A percentile compares a stretch with the other conserved stretches of the same genome.
Conservation (phyloP, 2,888 invertebrate genomes). For the Catocala fraxini region DNA sequence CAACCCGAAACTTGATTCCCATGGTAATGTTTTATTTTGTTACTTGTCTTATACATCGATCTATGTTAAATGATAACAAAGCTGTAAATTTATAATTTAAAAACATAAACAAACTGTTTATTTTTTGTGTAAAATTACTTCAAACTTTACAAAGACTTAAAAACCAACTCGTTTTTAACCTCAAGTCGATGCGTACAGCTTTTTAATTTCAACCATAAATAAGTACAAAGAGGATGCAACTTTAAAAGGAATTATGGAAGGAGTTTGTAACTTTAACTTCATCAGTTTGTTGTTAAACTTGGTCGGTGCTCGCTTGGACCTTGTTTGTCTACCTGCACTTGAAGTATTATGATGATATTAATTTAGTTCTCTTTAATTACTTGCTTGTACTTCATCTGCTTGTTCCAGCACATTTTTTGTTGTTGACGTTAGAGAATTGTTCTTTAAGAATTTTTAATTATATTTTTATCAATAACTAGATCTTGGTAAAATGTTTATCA, state of each 20-base stretch:
- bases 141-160: not conserved
- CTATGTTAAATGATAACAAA: too few species aligned
- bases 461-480: too few species aligned
- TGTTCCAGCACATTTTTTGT: not conserved
- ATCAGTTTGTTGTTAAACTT: slow-evolving; percentile 73
- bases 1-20: too few species aligned
- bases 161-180: slow-evolving; percentile 11
- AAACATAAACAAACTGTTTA: too few species aligned
- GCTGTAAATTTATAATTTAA: too few species aligned
- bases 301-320: slow-evolving; percentile 50
- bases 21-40: too few species aligned
- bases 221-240: slow-evolving; percentile 53
- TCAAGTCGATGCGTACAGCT: slow-evolving; percentile 11
- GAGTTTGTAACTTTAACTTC: slow-evolving; percentile 73
- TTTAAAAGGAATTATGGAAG: slow-evolving; percentile 77
- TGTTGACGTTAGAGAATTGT: too few species aligned
- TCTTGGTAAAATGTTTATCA: too few species aligned
- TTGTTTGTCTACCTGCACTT: slow-evolving; percentile 54
- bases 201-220: slow-evolving; percentile 46
- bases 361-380: slow-evolving; percentile 73
- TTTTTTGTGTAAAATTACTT: not conserved
- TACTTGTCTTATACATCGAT: too few species aligned
- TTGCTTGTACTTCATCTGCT: slow-evolving; percentile 36
- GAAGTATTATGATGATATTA: slow-evolving; percentile 65
- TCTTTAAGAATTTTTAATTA: too few species aligned